Evolutionary conservation across 2,888 invertebrate species (phyloP), one percentile per base, ranked within the genome.

Genomic region (Drosophila villosipedis): DNA sequence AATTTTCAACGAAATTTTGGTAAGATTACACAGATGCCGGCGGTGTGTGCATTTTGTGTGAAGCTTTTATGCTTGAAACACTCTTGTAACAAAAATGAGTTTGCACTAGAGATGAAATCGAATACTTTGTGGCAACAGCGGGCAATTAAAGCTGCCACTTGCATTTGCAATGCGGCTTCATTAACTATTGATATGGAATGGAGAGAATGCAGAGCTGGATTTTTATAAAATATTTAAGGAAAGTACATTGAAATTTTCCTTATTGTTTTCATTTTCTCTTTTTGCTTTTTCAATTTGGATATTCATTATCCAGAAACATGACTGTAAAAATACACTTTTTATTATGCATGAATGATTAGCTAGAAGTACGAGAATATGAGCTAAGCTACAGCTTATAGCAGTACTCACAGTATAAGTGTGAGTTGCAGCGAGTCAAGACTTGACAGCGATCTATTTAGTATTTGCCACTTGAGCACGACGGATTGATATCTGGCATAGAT

Each of bases 21-120:
- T 76, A 67, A 50, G 19, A 39, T 14, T 9, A 53, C 19, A 59
- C 68, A 62, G 49, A 53, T 72, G 79, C 19, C 31, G 0, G 22
- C 3, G 22, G 22, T 14, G 30, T n/a, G 47, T 60, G 35, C 64
- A 53, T 65, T 39, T 50, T 28, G 50, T 25, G 16, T 25, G 16
- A 35, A 16, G 35, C 35, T 16, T 3, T 5, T 39, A 16, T 58
- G 63, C 33, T 64, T 41, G 52, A 55, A 73, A 65, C 31, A 33
- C 66, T 41, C 16, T 43, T 62, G 41, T 22, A 31, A 33, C 61
- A 72, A 72, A 77, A 82, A 66, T 71, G 68, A 74, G 57, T 77
- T 80, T 84, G 76, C 80, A 86, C 78, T 82, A 80, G 77, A 81
- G 55, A 30, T 30, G 43, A 65, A 54, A 49, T 49, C n/a, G 3